These are phyloP conservation scores for Oncorhynchus nerka DNA, from an alignment of 2,113 vertebrate genomes.

Conservation along the genomic window DNA sequence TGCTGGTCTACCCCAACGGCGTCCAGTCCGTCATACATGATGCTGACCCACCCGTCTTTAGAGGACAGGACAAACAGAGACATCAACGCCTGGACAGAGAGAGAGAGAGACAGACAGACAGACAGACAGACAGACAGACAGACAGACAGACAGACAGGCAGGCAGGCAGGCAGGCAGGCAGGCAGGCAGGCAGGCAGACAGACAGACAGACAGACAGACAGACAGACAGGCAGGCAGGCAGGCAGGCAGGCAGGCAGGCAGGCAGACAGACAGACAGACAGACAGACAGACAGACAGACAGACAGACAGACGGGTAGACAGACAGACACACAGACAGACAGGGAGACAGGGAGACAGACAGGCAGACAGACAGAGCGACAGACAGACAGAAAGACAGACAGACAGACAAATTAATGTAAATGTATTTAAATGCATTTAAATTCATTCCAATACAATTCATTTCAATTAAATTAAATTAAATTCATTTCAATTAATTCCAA, in stretches of 20 bases:
- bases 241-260: neutral
- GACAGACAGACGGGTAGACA: too few species aligned
- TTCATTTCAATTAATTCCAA: too few species aligned
- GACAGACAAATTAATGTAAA: too few species aligned
- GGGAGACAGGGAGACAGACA: too few species aligned
- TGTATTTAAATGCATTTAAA: too few species aligned
- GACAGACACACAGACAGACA: too few species aligned
- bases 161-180: neutral
- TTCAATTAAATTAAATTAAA: too few species aligned
- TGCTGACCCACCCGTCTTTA: constrained; percentile 90
- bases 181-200: neutral
- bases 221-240: neutral
- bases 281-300: neutral
- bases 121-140: neutral
- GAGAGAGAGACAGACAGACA: neutral
- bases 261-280: neutral
- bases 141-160: neutral
- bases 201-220: neutral
- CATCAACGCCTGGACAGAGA: constrained; percentile 64
- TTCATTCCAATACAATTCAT: too few species aligned
- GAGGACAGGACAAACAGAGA: constrained; percentile 78
- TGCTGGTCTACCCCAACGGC: constrained; percentile 86
- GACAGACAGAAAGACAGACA: too few species aligned
- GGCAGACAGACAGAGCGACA: too few species aligned
- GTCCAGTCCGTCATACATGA: constrained; percentile 90